Base-by-base conservation (phyloP, 2,113 vertebrate species). In the Octodon degus region DNA sequence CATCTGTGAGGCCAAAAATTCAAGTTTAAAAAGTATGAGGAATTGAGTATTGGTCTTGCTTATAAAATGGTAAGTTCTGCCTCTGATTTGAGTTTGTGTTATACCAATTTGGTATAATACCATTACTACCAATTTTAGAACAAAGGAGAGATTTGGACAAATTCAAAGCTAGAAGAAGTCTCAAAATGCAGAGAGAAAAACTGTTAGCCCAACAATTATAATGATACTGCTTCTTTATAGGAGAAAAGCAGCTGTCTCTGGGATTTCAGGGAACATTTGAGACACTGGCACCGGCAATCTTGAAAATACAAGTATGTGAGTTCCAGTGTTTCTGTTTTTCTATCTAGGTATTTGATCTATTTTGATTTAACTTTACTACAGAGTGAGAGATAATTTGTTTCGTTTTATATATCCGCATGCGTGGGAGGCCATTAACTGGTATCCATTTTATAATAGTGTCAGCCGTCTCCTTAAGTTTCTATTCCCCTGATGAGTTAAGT, bases 41-140 rank as follows among this genome's bases (percentile, higher is more conserved):
- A 89, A 65, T 14, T 10, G 62, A 93, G n/a, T 96, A 84, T 63
- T 70, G 65, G 24, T 4, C 47, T 55, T 47, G 24, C 4, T 62
- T 79, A 84, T 32, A 90, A 93, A 90, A 12, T 8, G 13, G 76
- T 6, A 81, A 82, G 77, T 96, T 91, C 70, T 92, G 8, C 89
- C n/a, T 88, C 27, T 81, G 30, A 25, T 65, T 81, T 91, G 20
- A 55, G 34, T 86, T 82, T 72, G 30, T 25, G 65, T 90, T 37
- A 37, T 94, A 58, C 43, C 43, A 43, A 43, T 43, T 43, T 43
- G 43, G 43, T 43, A 43, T 43, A 43, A 43, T 43, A 80, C 55
- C 17, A 96, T 67, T 53, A 89, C 0, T 6, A 60, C 32, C 7
- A 82, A 62, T 84, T 76, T 79, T 80, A 84, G 62, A 95, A 95